These are phyloP conservation scores for Acrobasis repandana DNA, from an alignment of 2,888 invertebrate genomes.

Conservation along the genomic window DNA sequence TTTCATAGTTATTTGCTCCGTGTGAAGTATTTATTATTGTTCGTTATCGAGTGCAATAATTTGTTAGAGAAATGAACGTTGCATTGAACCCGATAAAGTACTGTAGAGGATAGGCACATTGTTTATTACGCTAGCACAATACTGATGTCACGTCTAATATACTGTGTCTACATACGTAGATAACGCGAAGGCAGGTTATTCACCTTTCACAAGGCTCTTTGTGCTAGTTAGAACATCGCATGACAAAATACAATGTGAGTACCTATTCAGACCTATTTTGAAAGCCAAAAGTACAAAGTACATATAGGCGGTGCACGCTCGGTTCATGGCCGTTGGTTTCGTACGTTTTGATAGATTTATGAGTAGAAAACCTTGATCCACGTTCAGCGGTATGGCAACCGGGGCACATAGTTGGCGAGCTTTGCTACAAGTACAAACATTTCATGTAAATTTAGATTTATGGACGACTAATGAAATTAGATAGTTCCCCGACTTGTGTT, in stretches of 20 bases:
- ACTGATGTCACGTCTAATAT: constrained; percentile 76
- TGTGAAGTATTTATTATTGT: constrained; percentile 4
- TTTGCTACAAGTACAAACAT: constrained; percentile 44
- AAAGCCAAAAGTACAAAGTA: constrained; percentile 59
- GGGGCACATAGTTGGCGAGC: constrained; percentile 48
- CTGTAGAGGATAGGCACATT: constrained; percentile 45
- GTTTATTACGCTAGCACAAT: constrained; percentile 58
- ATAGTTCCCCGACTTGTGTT: constrained; percentile 13
- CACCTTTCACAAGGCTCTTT: constrained; percentile 56
- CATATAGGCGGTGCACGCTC: constrained; percentile 43
- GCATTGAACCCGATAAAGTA: constrained; percentile 41
- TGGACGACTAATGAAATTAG: constrained; percentile 41
- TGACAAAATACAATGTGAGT: constrained; percentile 62
- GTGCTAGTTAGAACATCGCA: constrained; percentile 58
- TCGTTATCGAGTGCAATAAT: constrained; percentile 13
- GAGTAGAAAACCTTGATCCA: constrained; percentile 48
- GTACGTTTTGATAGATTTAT: constrained; percentile 55
- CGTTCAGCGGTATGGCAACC: constrained; percentile 43
- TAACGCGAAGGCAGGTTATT: constrained; percentile 66
- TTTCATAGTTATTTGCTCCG: constrained; percentile 2
- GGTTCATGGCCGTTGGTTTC: constrained; percentile 53
- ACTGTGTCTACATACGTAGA: constrained; percentile 66
- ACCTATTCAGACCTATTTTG: constrained; percentile 62
- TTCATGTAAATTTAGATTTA: constrained; percentile 45
- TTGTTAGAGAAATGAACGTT: constrained; percentile 24